phyloP scores from a whole-genome alignment of 1,140 invertebrate species.

The Orussus abietinus region DNA sequence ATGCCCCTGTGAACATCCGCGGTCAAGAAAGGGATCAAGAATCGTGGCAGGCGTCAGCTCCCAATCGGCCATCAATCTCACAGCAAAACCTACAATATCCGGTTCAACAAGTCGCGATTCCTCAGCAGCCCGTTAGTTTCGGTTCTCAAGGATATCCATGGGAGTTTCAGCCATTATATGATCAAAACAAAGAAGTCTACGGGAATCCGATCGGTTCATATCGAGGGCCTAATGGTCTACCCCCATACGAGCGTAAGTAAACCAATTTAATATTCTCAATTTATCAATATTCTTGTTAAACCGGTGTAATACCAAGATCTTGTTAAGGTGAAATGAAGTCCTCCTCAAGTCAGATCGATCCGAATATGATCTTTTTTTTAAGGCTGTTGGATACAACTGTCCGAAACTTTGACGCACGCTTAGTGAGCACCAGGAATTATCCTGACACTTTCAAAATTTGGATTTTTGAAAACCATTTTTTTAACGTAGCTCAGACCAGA shows the following conservation, averaged over 20 bases:
- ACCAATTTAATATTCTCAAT: too few species aligned
- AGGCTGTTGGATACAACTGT: too few species aligned
- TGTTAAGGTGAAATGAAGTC: too few species aligned
- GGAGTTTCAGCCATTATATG: conserved; percentile 41
- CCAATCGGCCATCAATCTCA: conserved; percentile 30
- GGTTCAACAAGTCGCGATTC: conserved; percentile 21
- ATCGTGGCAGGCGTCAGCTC: conserved; percentile 31
- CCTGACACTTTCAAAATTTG: too few species aligned
- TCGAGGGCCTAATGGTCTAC: conserved; percentile 29
- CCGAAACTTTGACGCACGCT: too few species aligned
- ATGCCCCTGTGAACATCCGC: conserved; percentile 28
- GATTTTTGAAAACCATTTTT: too few species aligned
- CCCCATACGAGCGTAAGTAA: conserved; percentile 38
- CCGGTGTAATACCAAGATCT: too few species aligned
- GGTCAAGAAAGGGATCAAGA: conserved; percentile 27
- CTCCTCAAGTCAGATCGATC: too few species aligned
- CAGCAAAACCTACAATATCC: conserved; percentile 36
- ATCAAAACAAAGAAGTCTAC: conserved; percentile 34
- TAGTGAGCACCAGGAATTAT: too few species aligned
- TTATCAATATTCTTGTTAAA: too few species aligned
- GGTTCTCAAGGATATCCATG: conserved; percentile 33
- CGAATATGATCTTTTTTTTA: too few species aligned
- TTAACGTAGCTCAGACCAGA: too few species aligned
- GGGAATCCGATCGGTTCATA: conserved; percentile 29
- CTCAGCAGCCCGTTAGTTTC: conserved; percentile 29